phyloP scores from a whole-genome alignment of 2,888 invertebrate genomes.

The Lycocerus yunnanus region DNA sequence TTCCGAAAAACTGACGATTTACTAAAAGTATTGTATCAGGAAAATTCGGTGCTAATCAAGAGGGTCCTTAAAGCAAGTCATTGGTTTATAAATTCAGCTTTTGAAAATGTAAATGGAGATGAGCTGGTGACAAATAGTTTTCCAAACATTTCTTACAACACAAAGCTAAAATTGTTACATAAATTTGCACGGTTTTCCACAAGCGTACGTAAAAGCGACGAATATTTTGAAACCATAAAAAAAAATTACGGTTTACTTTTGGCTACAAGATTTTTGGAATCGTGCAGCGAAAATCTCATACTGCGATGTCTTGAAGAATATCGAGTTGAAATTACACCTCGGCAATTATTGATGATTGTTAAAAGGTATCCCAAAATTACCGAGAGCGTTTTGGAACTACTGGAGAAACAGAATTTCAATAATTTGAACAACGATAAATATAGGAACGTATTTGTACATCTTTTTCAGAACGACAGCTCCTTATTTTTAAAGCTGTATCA shows the following conservation, averaged over 20 bases:
- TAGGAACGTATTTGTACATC: conserved; percentile 1
- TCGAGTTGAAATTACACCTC: conserved; percentile 10
- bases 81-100: conserved; percentile 27
- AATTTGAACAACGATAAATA: conserved; percentile 3
- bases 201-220: conserved; percentile 11
- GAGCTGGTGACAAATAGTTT: conserved; percentile 11
- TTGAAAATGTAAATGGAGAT: conserved; percentile 12
- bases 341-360: conserved; percentile 15
- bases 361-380: conserved; percentile 16
- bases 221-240: conserved; percentile 22
- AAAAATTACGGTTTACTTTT: conserved; percentile 22
- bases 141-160: conserved; percentile 22
- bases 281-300: conserved; percentile 20
- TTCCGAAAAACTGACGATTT: conserved; percentile 17
- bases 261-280: conserved; percentile 17
- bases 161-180: conserved; percentile 22
- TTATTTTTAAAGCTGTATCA: conserved; percentile 20
- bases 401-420: background rate
- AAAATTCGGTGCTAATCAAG: conserved; percentile 14
- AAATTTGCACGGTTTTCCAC: conserved; percentile 10
- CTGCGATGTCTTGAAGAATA: conserved; percentile 11
- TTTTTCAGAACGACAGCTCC: background rate
- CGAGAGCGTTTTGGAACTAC: conserved; percentile 9
- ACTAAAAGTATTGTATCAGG: conserved; percentile 18
- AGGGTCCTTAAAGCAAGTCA: conserved; percentile 16